Evolutionary conservation across 2,888 invertebrate species (phyloP).

Genomic region (Polydrusus pterygomalis): DNA sequence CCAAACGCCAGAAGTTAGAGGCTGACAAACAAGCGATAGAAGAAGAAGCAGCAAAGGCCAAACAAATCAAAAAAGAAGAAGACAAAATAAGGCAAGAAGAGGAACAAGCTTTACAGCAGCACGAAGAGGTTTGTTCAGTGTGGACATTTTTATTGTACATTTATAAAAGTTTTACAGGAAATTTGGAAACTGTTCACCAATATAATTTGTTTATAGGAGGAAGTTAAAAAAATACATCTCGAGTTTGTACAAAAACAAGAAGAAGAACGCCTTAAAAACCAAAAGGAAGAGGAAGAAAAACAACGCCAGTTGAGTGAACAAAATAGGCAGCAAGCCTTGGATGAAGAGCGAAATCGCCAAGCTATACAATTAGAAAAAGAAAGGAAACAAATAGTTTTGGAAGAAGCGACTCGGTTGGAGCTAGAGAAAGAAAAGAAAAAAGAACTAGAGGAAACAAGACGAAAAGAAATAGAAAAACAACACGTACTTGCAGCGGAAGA

Average conservation of each 20-base stretch:
- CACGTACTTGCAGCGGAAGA: constrained; percentile 48
- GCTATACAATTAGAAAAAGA: background rate
- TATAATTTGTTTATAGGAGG: background rate
- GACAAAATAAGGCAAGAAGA: constrained; percentile 1
- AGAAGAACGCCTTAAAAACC: background rate
- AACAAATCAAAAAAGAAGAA: constrained; percentile 1
- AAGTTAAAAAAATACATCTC: background rate
- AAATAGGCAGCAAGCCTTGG: background rate
- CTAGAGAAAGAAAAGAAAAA: background rate
- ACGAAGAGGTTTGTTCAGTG: constrained; percentile 8
- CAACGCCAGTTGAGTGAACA: background rate
- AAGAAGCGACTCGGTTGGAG: background rate
- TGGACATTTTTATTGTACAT: background rate
- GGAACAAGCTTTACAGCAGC: background rate
- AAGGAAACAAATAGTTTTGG: background rate
- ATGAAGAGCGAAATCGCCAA: background rate
- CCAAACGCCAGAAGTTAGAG: constrained; percentile 23
- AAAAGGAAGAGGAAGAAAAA: constrained; percentile 14
- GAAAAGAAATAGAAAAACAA: constrained; percentile 6
- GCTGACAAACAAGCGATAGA: background rate
- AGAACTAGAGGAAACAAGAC: background rate
- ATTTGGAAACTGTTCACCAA: no score
- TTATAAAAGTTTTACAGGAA: background rate
- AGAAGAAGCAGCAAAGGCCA: constrained; percentile 17
- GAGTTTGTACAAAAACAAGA: constrained; percentile 1